A percentile compares a stretch with the other conserved stretches of the same genome.
Conservation (phyloP, 2,888 invertebrate genomes). For the Leucozona laternaria region DNA sequence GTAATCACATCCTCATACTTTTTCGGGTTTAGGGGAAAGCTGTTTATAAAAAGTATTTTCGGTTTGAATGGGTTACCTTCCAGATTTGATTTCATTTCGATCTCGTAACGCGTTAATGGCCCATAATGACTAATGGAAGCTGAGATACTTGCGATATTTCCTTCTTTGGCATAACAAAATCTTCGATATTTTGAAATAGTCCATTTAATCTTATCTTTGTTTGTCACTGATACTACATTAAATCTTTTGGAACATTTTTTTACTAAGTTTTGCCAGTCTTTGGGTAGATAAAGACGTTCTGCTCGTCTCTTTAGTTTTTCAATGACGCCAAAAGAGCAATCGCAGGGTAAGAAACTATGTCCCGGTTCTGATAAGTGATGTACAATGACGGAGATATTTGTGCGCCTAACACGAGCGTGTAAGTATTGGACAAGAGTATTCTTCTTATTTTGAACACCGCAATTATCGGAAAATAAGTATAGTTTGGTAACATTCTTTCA, state of each 20-base stretch:
- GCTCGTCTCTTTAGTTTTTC: slow-evolving; percentile 22
- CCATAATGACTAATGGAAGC: too few species aligned
- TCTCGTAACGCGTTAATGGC: not conserved
- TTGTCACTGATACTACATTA: not conserved
- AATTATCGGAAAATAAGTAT: slow-evolving; percentile 54
- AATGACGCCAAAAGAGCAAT: slow-evolving; percentile 54
- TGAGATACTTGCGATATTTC: slow-evolving; percentile 15
- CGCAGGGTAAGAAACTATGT: slow-evolving; percentile 43
- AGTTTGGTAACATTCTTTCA: slow-evolving; percentile 39
- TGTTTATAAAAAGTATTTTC: too few species aligned
- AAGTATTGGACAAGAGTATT: slow-evolving; percentile 19
- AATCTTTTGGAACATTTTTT: too few species aligned
- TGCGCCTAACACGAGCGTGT: slow-evolving; percentile 34
- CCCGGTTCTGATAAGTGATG: too few species aligned
- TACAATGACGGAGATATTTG: slow-evolving; percentile 17
- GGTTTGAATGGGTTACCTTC: too few species aligned
- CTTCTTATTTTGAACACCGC: slow-evolving; percentile 43
- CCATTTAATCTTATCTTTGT: not conserved
- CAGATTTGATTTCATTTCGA: too few species aligned
- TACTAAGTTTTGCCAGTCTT: slow-evolving; percentile 34
- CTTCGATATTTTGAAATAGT: too few species aligned
- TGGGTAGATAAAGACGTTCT: slow-evolving; percentile 37
- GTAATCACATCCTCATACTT: too few species aligned
- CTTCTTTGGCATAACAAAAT: slow-evolving; percentile 7
- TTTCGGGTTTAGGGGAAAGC: too few species aligned